Evolutionary conservation across 2,797 vertebrate genomes (phyloP).

Genomic region (Periparus ater): DNA sequence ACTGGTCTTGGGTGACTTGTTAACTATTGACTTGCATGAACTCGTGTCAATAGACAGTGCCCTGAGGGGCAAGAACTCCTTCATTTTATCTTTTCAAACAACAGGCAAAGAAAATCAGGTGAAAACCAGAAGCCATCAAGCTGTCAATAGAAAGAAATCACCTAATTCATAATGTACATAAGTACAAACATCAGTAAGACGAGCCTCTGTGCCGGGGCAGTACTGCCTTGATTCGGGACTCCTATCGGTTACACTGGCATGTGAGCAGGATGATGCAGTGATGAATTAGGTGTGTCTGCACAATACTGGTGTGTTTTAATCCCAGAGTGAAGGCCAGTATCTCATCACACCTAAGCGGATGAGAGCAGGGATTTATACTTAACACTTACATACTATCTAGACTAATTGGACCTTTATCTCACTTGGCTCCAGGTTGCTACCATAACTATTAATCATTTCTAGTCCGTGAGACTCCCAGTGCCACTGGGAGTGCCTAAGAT

Average conservation of each 20-base stretch:
- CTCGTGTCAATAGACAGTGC: constrained; percentile 37
- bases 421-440: constrained; percentile 6
- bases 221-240: background rate
- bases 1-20: constrained; percentile 27
- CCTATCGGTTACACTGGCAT: accelerated
- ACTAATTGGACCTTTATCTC: constrained; percentile 42
- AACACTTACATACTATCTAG: constrained; percentile 10
- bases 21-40: constrained; percentile 54
- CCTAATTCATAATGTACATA: background rate
- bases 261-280: background rate
- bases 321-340: background rate
- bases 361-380: background rate
- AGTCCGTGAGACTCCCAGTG: background rate
- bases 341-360: constrained; percentile 2
- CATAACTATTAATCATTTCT: constrained; percentile 14
- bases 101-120: constrained; percentile 16
- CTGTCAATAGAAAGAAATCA: background rate
- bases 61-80: constrained; percentile 41
- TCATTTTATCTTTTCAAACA: constrained; percentile 50
- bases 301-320: background rate
- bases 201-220: background rate
- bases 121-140: constrained; percentile 49
- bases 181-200: background rate
- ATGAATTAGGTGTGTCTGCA: background rate
- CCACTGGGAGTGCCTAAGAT: background rate